Base-by-base conservation (phyloP, 1,140 invertebrate species). In the Asobara japonica region DNA sequence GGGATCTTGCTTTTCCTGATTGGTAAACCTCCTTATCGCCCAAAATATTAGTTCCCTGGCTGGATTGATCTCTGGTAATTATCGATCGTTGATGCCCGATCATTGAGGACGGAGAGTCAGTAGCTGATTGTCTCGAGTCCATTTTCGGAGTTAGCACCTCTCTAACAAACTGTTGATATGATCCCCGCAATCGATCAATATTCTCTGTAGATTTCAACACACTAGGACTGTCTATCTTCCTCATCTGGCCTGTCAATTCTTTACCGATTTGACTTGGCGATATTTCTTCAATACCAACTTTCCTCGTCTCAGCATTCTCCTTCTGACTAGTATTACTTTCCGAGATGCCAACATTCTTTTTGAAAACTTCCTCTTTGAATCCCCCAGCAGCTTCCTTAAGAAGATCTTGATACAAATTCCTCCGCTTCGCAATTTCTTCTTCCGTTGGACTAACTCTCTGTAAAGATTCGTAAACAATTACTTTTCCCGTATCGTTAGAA, bases 311-410 rank as follows among this genome's bases (percentile, higher is more conserved):
- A 56, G 51, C 5, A 11, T 30, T 62, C 16, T 22, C 16, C n/a
- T 65, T 60, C 51, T 22, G 33, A 11, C 64, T 11, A 18, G 7
- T 25, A 38, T 36, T 13, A 45, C 62, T 70, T 8, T 66, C 22
- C 16, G n/a, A 41, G 8, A 22, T 29, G 5, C 76, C 69, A 41
- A 73, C 71, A 22, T 61, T 72, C 18, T 76, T 79, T 73, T 45
- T 72, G 31, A 75, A 76, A 13, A 25, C 11, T 5, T 72, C 74
- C 64, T 77, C 72, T 1, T 79, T 66, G 25, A 71, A 73, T 38
- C 77, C 79, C 0, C 65, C 66, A 3, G 81, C 84, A 13, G 84
- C 85, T 27, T 87, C 84, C 75, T 81, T 82, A 8, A 87, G 25
- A 6, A 87, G 73, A 76, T 69, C 82, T 73, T 82, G 77, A 51